Base-by-base conservation (phyloP, 2,113 vertebrate genomes). In the Lepisosteus oculatus region DNA sequence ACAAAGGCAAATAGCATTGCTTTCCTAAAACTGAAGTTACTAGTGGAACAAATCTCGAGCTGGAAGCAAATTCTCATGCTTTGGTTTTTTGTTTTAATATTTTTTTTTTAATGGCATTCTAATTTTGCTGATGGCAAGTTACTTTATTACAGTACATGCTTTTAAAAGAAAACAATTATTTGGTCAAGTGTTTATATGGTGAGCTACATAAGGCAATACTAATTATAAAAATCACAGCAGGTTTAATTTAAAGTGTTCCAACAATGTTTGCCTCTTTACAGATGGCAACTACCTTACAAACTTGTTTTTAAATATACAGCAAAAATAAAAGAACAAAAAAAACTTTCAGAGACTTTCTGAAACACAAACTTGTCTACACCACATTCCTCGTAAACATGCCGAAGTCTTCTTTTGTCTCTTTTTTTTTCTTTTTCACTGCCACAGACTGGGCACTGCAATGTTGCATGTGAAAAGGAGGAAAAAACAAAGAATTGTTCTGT, bases 301-400 rank as follows among this genome's bases (percentile, higher is more conserved):
- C 77, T 70, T 69, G 72, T 78, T 67, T 57, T 63, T 68, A 57
- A 63, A 67, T 47, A 77, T 47, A 76, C 13, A 73, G 67, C 61
- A 71, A 66, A 29, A 51, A 63, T 62, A 68, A 59, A 61, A 57
- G 61, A 43, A 43, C n/a, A 68, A 61, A 72, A 66, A 51, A 72
- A 69, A 76, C 42, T 61, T 61, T 78, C 59, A 71, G 76, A 77
- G 62, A 76, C 69, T 78, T 76, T 79, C 61, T 77, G 68, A 83
- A 75, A 81, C 76, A 77, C 74, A 71, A 74, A 78, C 77, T 77
- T 79, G 74, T 76, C 76, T 77, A 78, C 79, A 82, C 78, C 77
- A 77, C 78, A 78, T 78, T 81, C 71, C 73, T 83, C 80, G 81
- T 84, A 76, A 86, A 86, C 87, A 86, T 85, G 87, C 81, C 74